Evolutionary conservation across 2,113 vertebrate species (phyloP), one percentile per base, ranked within the genome.

Genomic region (Menidia beryllina): DNA sequence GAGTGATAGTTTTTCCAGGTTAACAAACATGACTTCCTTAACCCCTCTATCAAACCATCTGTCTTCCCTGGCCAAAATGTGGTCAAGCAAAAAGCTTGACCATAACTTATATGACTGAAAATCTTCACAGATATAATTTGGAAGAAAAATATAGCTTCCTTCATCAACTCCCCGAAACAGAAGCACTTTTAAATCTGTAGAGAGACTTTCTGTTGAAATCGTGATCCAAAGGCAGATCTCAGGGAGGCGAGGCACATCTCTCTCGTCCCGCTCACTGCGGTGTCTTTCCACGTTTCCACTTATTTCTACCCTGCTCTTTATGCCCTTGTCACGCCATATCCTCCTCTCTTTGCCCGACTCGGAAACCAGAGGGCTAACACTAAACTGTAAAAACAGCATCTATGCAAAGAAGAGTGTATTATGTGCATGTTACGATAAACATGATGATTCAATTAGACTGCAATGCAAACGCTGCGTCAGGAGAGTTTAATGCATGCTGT

Each of bases 381-480:
- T 68, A 66, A 79, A 77, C 14, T 25, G 9, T 53, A 58, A 71
- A 62, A 75, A 36, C 70, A 75, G 15, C 53, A 53, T 68, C 61
- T 53, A 73, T 56, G 66, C 75, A 70, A 72, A 77, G 56, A 67
- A 38, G 55, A 51, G 63, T 26, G 60, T 9, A 48, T 81, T 74
- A 74, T 83, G 76, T 54, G 68, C 39, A 69, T 56, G 27, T 69
- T 38, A 68, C 36, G 11, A 49, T 80, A 81, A 76, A 82, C 73
- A 75, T 41, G 62, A 65, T 48, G 56, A 77, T 82, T 79, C 55
- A 69, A 75, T 82, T 78, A 82, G 66, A 61, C 49, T 17, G 24
- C 60, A 53, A 74, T 65, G 67, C 76, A 78, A 83, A 74, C 10
- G 38, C 43, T 52, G 75, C 69, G 81, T 79, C 88, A 83, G 34